Evolutionary conservation across 2,888 invertebrate genomes (phyloP), one percentile per base, ranked within the genome.

Genomic region (Suillia variegata): DNA sequence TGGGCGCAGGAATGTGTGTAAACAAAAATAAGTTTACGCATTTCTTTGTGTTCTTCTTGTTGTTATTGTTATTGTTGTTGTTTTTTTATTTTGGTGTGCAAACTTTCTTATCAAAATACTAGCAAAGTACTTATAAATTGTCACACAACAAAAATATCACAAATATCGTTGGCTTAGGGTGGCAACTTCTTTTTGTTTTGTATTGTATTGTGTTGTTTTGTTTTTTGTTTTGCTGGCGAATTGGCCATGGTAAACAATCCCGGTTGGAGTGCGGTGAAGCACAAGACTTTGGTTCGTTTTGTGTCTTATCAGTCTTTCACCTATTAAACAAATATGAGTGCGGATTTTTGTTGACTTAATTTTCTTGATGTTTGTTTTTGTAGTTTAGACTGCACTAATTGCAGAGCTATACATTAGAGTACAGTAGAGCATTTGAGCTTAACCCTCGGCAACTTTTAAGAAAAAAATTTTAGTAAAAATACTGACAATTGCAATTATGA

Each of bases 21-120:
- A 52, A 52, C 52, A 52, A 20, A 26, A 33, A 20, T 17, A n/a
- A 38, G 15, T 38, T 38, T n/a, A n/a, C n/a, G 10, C 38, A 13
- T 13, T 38, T n/a, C n/a, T n/a, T 13, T 38, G 6, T 38, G 10
- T 38, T 38, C n/a, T 38, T 38, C 38, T 38, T 38, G n/a, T 17
- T 5, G 18, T 17, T 13, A n/a, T n/a, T n/a, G n/a, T n/a, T n/a
- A n/a, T n/a, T n/a, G n/a, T n/a, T n/a, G n/a, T n/a, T n/a, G n/a
- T n/a, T n/a, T n/a, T n/a, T n/a, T n/a, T n/a, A 45, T 45, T 18
- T 20, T 18, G 45, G n/a, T 31, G 34, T 45, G 55, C 54, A 59
- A 59, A 59, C 55, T 45, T 50, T 48, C 51, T 59, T 59, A 59
- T 59, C 59, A 48, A 59, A 59, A 59, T 51, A 54, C 52, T 54